Evolutionary conservation across 2,113 vertebrate genomes (phyloP).

Genomic region (Sporophila hypoxantha): DNA sequence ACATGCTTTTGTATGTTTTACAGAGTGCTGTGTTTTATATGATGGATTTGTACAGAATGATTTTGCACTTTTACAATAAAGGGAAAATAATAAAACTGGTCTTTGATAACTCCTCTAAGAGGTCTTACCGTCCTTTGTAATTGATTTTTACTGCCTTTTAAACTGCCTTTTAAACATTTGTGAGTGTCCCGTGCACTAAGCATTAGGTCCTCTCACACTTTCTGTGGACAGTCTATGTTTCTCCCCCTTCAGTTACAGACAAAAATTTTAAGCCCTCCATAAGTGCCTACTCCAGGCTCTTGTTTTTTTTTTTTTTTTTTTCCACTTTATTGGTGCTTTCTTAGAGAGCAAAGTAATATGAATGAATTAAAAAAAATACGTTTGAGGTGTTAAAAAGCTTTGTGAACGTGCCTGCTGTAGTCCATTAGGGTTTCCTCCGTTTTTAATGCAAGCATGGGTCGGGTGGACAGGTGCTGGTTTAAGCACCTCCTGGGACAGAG

Average conservation of each 20-base stretch:
- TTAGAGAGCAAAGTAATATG: too few relatives aligned
- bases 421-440: fast-evolving
- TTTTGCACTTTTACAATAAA: slow-evolving; percentile 62
- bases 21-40: neutral
- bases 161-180: too few relatives aligned
- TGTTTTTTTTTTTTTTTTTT: neutral
- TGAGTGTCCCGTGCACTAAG: neutral
- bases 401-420: fast-evolving
- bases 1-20: neutral
- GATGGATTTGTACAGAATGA: slow-evolving; percentile 25
- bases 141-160: neutral
- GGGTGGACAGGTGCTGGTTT: fast-evolving
- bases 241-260: neutral
- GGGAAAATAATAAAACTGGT: slow-evolving; percentile 25
- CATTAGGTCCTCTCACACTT: neutral
- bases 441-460: neutral
- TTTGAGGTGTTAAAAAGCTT: fast-evolving
- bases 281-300: fast-evolving
- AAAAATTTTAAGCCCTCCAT: fast-evolving
- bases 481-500: neutral
- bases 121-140: neutral
- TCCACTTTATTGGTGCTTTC: fast-evolving
- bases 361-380: neutral
- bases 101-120: neutral
- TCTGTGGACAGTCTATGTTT: fast-evolving